phyloP scores from a whole-genome alignment of 2,113 vertebrate genomes.

The Mirza zaza region DNA sequence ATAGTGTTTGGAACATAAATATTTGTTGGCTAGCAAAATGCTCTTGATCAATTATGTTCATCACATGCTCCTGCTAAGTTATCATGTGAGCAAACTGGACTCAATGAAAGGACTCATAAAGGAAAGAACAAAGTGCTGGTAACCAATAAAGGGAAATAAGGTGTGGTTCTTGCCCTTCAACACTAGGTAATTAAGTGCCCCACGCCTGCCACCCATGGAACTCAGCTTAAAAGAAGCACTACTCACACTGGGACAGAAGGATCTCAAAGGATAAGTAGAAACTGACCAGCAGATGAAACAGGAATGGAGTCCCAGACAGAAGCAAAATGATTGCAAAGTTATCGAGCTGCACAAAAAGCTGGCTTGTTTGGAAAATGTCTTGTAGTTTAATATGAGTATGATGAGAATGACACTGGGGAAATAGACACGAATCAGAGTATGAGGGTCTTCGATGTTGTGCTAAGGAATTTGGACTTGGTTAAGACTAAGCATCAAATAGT shows the following conservation, averaged over 20 bases:
- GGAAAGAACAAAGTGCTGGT: not conserved
- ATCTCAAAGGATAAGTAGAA: not conserved
- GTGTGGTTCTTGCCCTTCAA: not conserved
- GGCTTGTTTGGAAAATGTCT: not conserved
- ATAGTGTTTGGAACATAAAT: not conserved
- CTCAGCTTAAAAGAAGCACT: not conserved
- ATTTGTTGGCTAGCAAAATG: conserved; percentile 25
- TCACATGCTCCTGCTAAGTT: not conserved
- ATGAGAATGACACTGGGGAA: not conserved
- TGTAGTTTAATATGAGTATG: not conserved
- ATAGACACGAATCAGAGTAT: not conserved
- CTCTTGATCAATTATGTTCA: not conserved
- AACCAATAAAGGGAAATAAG: not conserved
- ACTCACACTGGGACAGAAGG: not conserved
- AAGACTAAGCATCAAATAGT: not conserved
- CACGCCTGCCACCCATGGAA: not conserved
- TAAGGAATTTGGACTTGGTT: conserved; percentile 2
- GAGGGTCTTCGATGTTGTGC: not conserved
- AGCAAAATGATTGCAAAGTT: not conserved
- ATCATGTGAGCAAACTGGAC: not conserved
- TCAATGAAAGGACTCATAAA: not conserved
- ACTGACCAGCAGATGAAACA: not conserved
- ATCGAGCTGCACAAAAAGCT: not conserved
- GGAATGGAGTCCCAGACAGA: not conserved
- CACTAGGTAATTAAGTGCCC: not conserved